Base-by-base conservation (phyloP, 2,888 invertebrate genomes). In the Hyles lineata region DNA sequence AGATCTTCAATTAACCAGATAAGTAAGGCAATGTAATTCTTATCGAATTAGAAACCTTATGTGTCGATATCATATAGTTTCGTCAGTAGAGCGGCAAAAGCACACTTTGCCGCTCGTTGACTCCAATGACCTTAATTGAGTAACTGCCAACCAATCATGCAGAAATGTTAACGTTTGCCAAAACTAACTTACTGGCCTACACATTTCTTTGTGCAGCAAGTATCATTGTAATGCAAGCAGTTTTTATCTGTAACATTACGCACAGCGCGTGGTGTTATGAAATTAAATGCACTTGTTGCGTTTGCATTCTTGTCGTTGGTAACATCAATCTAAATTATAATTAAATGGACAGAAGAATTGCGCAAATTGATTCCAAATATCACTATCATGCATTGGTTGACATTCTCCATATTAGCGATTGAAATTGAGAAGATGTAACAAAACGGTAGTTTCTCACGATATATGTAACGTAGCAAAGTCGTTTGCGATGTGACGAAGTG, bases 71-170 rank as follows among this genome's bases (percentile, higher is more conserved):
- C 78, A 84, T 84, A 85, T 85, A 78, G 84, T 84, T 83, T 85
- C 83, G 82, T 81, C 84, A 87, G 78, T 86, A 81, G 84, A 89
- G 84, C 89, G 87, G 87, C 82, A 88, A 91, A 87, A 81, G 79
- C 79, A 78, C 82, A 83, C 81, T 90, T 90, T 84, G 80, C 86
- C 86, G 89, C 84, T 89, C 76, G 85, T 90, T 90, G 86, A 80
- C 79, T 85, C 77, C 80, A 76, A 84, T 87, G 89, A 91, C 89
- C 90, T 91, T 86, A 71, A 83, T 92, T 92, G 86, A 85, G 86
- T 85, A 92, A 92, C 80, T 72, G 75, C 74, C 76, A 79, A 80
- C 81, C 88, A 85, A 86, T 90, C 90, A 87, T 83, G 89, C 89
- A 89, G 87, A 91, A 91, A 89, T 80, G 77, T 75, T 80, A 80